phyloP scores from a whole-genome alignment of 2,888 invertebrate species.

The Phyllotreta striolata region DNA sequence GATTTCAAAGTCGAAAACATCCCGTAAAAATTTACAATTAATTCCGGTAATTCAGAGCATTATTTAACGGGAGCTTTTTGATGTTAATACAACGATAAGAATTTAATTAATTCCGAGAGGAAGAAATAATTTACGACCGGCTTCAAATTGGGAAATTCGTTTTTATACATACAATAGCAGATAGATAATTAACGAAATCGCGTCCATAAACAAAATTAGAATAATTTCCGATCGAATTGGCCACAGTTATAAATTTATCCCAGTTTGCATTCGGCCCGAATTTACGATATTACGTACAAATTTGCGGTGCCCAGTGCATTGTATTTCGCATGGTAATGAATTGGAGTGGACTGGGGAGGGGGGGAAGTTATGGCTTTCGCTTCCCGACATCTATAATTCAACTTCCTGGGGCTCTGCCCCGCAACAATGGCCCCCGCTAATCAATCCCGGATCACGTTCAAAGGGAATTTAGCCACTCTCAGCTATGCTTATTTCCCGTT shows the following conservation, averaged over 20 bases:
- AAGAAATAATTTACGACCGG: too few species aligned
- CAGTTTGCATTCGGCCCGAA: constrained; percentile 3
- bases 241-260: constrained; percentile 17
- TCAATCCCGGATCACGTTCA: constrained; percentile 35
- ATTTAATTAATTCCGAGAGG: too few species aligned
- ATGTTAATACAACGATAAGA: too few species aligned
- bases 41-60: too few species aligned
- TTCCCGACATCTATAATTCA: constrained; percentile 41
- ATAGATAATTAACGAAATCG: too few species aligned
- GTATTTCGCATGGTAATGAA: constrained; percentile 27
- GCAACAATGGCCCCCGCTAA: constrained; percentile 43
- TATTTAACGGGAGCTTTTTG: too few species aligned
- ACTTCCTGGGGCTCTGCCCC: constrained; percentile 34
- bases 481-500: too few species aligned
- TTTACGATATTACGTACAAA: constrained; percentile 15
- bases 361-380: constrained; percentile 30
- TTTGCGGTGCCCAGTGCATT: constrained; percentile 17
- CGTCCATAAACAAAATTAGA: constrained; percentile 6
- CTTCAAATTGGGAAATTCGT: too few species aligned
- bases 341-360: constrained; percentile 10
- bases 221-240: constrained; percentile 16
- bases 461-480: too few species aligned
- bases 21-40: too few species aligned
- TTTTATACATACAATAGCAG: too few species aligned
- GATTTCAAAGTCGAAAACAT: too few species aligned